Evolutionary conservation across 2,888 invertebrate species (phyloP).

Genomic region (Clusia tigrina): DNA sequence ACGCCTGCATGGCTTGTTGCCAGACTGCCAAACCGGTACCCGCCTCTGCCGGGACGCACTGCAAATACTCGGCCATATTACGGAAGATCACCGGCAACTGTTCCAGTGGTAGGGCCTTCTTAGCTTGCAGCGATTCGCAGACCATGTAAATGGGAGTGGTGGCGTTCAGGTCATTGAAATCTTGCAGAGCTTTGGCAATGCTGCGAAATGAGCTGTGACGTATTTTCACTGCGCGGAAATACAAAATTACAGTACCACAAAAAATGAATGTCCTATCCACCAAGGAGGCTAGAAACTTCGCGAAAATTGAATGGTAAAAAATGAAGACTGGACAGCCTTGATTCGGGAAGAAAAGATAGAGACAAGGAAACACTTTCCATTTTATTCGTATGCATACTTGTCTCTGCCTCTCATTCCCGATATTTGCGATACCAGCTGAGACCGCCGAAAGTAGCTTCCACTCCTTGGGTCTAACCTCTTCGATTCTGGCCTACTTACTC

Average conservation of each 20-base stretch:
- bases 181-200: slow-evolving; percentile 89
- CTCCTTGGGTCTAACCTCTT: background rate
- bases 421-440: no score
- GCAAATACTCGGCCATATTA: slow-evolving; percentile 93
- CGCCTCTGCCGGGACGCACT: slow-evolving; percentile 86
- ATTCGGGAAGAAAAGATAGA: no score
- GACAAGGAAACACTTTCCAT: no score
- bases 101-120: slow-evolving; percentile 77
- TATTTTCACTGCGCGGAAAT: slow-evolving; percentile 53
- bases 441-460: no score
- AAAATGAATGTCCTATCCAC: no score
- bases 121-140: slow-evolving; percentile 76
- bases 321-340: no score
- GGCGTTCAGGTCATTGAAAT: slow-evolving; percentile 95
- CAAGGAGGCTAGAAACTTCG: no score
- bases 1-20: slow-evolving; percentile 82
- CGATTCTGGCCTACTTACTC: no score
- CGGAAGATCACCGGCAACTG: slow-evolving; percentile 80
- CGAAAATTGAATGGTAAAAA: no score
- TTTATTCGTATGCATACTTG: no score
- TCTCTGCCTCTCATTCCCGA: no score
- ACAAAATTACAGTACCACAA: background rate
- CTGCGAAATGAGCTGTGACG: slow-evolving; percentile 91
- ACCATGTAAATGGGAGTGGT: slow-evolving; percentile 92
- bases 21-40: slow-evolving; percentile 76